Evolutionary conservation across 2,113 vertebrate species (phyloP).

Genomic region (Eupsittula cactorum): DNA sequence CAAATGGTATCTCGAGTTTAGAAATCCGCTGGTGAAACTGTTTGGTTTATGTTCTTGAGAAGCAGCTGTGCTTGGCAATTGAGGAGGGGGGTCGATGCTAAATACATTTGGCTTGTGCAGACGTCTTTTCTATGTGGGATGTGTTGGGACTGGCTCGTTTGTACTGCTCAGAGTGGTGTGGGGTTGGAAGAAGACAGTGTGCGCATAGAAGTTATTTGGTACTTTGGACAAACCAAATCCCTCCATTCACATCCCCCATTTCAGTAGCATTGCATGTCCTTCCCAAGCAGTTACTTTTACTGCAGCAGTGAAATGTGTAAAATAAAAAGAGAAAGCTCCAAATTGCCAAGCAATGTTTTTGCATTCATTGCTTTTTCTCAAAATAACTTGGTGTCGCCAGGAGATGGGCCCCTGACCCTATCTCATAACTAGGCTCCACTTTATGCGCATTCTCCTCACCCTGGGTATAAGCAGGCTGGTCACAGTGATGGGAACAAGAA

Average conservation of each 20-base stretch:
- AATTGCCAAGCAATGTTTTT: not conserved
- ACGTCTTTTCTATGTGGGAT: not conserved
- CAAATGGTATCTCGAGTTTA: not conserved
- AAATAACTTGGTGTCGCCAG: not conserved
- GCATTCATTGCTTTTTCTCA: not conserved
- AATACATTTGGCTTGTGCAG: not conserved
- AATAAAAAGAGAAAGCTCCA: not conserved
- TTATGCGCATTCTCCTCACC: rapidly evolving
- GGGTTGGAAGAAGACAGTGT: not conserved
- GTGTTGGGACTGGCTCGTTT: not conserved
- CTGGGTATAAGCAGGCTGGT: not conserved
- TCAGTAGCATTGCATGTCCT: not conserved
- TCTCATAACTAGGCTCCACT: not conserved
- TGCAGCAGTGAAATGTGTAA: not conserved
- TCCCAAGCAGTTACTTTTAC: not conserved
- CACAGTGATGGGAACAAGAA: not conserved
- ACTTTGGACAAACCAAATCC: not conserved
- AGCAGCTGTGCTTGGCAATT: not conserved
- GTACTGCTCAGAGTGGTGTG: not conserved
- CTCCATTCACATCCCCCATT: not conserved
- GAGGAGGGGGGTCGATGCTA: not conserved
- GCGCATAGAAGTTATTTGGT: not conserved
- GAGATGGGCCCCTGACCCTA: not conserved
- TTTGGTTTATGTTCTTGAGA: not conserved
- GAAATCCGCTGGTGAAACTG: not conserved